These are phyloP conservation scores for Diabrotica virgifera DNA, from an alignment of 1,140 invertebrate genomes.

Conservation along the genomic window DNA sequence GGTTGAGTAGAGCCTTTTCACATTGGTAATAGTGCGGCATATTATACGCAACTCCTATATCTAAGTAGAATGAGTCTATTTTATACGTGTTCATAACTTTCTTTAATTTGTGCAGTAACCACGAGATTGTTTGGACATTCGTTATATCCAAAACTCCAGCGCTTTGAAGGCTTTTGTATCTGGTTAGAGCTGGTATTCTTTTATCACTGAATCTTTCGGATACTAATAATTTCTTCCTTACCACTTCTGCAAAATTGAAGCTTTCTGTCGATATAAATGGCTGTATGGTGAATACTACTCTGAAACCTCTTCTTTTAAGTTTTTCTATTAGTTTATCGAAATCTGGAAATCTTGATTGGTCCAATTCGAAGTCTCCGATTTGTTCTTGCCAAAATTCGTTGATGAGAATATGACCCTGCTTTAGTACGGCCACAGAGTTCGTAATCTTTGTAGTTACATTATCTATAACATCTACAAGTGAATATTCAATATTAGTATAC, in stretches of 20 bases:
- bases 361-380: constrained; percentile 74
- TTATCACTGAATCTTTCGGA: constrained; percentile 69
- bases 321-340: constrained; percentile 77
- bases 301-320: constrained; percentile 77
- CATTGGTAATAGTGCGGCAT: constrained; percentile 83
- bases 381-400: constrained; percentile 83
- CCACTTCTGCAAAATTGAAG: constrained; percentile 72
- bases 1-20: constrained; percentile 68
- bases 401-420: constrained; percentile 76
- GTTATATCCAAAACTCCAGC: constrained; percentile 82
- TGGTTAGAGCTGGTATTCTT: constrained; percentile 70
- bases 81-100: constrained; percentile 68
- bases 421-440: constrained; percentile 59
- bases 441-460: constrained; percentile 80
- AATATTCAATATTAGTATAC: too few species aligned
- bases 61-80: constrained; percentile 87
- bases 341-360: constrained; percentile 67
- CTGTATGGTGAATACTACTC: constrained; percentile 78
- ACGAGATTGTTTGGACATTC: constrained; percentile 72
- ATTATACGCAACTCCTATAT: constrained; percentile 83
- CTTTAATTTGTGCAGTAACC: constrained; percentile 75
- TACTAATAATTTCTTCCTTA: constrained; percentile 66
- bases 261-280: constrained; percentile 86
- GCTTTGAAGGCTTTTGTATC: constrained; percentile 73
- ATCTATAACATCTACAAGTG: not conserved